phyloP scores from a whole-genome alignment of 2,888 invertebrate genomes.

The Cactoblastis cactorum region DNA sequence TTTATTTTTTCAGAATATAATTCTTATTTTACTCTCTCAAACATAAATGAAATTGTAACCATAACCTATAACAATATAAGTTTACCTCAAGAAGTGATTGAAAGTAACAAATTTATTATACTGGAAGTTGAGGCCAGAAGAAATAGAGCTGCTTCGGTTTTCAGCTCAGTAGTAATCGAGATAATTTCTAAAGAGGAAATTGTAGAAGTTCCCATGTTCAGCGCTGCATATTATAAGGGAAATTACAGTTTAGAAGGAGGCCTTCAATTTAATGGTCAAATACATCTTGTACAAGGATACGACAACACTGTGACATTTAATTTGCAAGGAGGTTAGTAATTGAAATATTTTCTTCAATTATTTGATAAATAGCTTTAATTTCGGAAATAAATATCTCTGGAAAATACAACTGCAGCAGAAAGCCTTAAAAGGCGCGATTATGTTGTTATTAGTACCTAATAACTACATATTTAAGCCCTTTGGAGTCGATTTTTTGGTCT shows the following conservation, averaged over 20 bases:
- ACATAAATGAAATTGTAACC: constrained; percentile 29
- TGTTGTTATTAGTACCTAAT: no score
- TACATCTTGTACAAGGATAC: constrained; percentile 29
- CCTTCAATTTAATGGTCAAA: constrained; percentile 27
- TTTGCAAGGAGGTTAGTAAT: constrained; percentile 35
- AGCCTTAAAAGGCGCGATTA: no score
- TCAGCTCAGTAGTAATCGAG: constrained; percentile 40
- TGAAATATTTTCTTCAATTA: no score
- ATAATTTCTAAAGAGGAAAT: constrained; percentile 28
- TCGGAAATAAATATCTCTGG: no score
- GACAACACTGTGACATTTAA: constrained; percentile 32
- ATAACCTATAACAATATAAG: constrained; percentile 25
- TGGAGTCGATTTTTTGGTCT: no score
- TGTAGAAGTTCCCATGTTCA: constrained; percentile 29
- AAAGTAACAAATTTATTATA: constrained; percentile 38
- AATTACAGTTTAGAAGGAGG: constrained; percentile 26
- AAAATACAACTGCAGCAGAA: no score
- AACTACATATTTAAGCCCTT: no score
- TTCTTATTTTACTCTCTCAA: constrained; percentile 31
- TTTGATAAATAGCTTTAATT: no score
- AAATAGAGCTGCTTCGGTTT: constrained; percentile 41
- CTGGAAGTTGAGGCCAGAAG: constrained; percentile 49
- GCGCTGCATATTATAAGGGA: constrained; percentile 32
- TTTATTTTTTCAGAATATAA: constrained; percentile 33
- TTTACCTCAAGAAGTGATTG: constrained; percentile 30